Percentiles rank a stretch among this genome's conserved stretches.
These are phyloP conservation scores for Fregata magnificens DNA, from an alignment of 2,113 vertebrate genomes.

Conservation along the genomic window DNA sequence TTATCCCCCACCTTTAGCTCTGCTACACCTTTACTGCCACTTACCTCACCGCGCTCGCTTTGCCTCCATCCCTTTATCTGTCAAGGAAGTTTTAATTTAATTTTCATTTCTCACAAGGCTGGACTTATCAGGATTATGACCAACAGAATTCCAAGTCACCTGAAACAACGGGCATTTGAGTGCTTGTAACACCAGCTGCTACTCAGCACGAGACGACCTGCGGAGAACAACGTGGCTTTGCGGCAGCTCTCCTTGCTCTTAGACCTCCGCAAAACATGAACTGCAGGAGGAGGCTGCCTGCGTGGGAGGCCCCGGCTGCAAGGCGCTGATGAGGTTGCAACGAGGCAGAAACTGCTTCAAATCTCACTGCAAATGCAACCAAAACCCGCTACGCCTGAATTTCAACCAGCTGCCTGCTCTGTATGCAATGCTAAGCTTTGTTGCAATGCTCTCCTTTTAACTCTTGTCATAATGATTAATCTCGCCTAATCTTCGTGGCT, in stretches of 20 bases:
- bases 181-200: background rate
- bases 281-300: background rate
- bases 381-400: background rate
- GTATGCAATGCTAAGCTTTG: background rate
- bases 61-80: background rate
- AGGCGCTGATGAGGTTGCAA: background rate
- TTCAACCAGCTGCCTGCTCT: background rate
- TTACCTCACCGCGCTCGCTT: background rate
- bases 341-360: background rate
- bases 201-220: background rate
- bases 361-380: background rate
- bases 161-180: background rate
- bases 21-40: background rate
- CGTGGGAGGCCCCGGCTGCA: background rate
- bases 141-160: background rate
- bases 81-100: background rate
- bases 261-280: background rate
- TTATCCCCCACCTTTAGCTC: background rate
- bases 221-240: background rate
- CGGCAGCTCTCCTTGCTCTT: background rate
- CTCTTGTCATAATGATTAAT: background rate
- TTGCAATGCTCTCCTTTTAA: background rate
- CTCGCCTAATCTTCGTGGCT: background rate
- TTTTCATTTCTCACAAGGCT: background rate
- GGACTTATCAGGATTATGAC: background rate